Evolutionary conservation across 2,888 invertebrate genomes (phyloP).

Genomic region (Notodonta ziczac): DNA sequence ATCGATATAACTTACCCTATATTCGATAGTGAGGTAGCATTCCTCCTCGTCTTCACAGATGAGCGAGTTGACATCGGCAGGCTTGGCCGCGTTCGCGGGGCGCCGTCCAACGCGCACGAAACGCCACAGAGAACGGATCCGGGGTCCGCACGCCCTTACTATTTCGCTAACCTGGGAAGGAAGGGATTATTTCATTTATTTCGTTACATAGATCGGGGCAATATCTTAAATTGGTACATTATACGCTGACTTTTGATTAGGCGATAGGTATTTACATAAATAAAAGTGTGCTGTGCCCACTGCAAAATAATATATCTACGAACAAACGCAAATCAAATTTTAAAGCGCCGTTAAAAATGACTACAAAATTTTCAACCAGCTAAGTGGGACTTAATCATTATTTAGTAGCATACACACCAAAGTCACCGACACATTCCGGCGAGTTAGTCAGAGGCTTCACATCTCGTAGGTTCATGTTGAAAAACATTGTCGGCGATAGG

Average conservation of each 20-base stretch:
- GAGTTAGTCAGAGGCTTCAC: too few relatives aligned
- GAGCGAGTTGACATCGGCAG: conserved; percentile 77
- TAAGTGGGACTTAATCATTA: neutral
- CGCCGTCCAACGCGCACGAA: conserved; percentile 69
- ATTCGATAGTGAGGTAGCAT: conserved; percentile 73
- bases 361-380: neutral
- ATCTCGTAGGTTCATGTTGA: too few relatives aligned
- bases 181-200: conserved; percentile 1
- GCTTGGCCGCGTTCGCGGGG: conserved; percentile 64
- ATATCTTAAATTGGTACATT: too few relatives aligned
- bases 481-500: too few relatives aligned
- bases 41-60: conserved; percentile 79
- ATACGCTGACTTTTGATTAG: too few relatives aligned
- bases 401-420: too few relatives aligned
- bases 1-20: conserved; percentile 57
- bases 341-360: neutral
- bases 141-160: conserved; percentile 68
- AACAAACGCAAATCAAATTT: neutral
- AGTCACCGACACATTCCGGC: too few relatives aligned
- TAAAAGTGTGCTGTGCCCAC: too few relatives aligned
- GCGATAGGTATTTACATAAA: too few relatives aligned
- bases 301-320: too few relatives aligned
- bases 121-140: conserved; percentile 75
- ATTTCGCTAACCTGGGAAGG: conserved; percentile 64
- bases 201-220: too few relatives aligned